Percentiles rank a stretch among this genome's conserved stretches.
Conservation (phyloP, 2,797 vertebrate species). For the Chiroxiphia lanceolata region DNA sequence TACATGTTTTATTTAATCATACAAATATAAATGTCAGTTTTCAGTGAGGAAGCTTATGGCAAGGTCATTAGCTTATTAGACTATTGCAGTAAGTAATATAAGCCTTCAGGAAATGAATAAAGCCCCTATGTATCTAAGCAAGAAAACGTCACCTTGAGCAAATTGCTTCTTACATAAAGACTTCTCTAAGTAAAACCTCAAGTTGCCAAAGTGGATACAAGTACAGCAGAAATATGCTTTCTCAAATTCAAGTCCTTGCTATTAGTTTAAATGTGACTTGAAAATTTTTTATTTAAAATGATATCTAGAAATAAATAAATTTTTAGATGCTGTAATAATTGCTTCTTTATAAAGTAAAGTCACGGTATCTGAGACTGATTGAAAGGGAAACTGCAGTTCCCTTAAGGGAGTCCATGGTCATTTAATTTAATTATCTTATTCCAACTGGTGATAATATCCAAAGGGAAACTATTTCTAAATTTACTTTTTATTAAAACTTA, state of each 20-base stretch:
- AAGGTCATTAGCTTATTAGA: conserved; percentile 68
- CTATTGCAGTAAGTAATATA: conserved; percentile 22
- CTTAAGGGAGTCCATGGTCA: conserved; percentile 28
- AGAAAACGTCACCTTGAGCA: conserved; percentile 54
- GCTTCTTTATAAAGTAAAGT: conserved; percentile 11
- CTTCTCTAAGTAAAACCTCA: conserved; percentile 32
- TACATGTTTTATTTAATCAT: conserved; percentile 68
- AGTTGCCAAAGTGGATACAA: neutral
- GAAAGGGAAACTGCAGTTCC: conserved; percentile 23
- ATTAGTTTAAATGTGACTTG: conserved; percentile 6
- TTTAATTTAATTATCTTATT: conserved; percentile 56
- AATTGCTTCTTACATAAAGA: conserved; percentile 48
- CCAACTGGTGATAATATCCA: neutral
- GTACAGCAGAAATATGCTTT: neutral
- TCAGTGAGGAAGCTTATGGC: conserved; percentile 61
- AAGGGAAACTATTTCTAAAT: conserved; percentile 51
- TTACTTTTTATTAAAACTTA: conserved; percentile 46
- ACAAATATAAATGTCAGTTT: conserved; percentile 66
- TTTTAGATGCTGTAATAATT: conserved; percentile 31
- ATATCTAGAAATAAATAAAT: neutral
- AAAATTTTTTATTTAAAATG: conserved; percentile 36
- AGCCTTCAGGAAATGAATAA: conserved; percentile 59
- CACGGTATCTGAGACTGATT: neutral
- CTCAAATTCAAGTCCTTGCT: neutral
- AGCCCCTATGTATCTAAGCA: neutral